phyloP scores from a whole-genome alignment of 2,888 invertebrate species.

The Sphaerophoria taeniata region DNA sequence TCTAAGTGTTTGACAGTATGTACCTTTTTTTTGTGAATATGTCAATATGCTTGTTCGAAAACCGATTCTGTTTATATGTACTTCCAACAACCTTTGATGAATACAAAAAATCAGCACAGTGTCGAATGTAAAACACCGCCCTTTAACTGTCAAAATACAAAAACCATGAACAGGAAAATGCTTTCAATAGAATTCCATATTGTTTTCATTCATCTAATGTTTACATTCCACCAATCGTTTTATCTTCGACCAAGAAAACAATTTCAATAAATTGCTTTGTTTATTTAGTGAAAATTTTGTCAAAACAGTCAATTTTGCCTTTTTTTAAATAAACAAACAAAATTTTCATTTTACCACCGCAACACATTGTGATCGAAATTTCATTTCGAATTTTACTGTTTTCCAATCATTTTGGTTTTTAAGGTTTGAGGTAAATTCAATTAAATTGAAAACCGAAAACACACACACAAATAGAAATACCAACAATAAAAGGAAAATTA shows the following conservation, averaged over 20 bases:
- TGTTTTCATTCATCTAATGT: conserved; percentile 16
- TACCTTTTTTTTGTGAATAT: no score
- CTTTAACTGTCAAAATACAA: neutral
- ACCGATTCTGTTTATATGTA: no score
- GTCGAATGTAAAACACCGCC: no score
- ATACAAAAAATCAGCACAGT: no score
- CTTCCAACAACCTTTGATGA: no score
- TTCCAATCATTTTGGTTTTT: no score
- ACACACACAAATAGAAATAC: neutral
- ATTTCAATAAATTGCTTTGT: conserved; percentile 23
- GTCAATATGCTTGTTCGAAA: no score
- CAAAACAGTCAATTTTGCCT: neutral
- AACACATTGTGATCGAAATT: conserved; percentile 8
- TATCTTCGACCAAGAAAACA: neutral
- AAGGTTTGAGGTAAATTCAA: conserved; percentile 25
- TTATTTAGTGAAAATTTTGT: conserved; percentile 12
- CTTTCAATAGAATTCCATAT: neutral
- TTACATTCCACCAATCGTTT: no score
- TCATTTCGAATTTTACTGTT: conserved; percentile 36
- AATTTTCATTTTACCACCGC: no score
- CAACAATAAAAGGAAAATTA: neutral
- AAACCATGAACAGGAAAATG: neutral
- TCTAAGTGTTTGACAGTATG: no score
- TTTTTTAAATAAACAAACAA: neutral
- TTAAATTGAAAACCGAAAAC: conserved; percentile 20